Conservation (phyloP, 2,113 vertebrate species). For the Elaphurus davidianus region DNA sequence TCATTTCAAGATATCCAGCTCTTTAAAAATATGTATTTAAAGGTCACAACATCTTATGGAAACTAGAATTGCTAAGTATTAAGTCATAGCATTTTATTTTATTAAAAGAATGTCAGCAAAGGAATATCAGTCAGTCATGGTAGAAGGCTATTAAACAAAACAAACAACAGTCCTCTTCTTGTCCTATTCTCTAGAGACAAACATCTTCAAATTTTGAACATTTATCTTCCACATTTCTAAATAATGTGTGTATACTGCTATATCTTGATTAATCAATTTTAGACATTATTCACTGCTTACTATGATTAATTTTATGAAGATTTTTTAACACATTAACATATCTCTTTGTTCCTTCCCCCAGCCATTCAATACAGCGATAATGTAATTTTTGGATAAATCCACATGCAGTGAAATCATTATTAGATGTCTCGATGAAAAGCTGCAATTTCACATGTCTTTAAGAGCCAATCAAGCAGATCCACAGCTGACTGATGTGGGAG, state of each 20-base stretch:
- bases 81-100: neutral
- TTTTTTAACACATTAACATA: neutral
- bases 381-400: neutral
- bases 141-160: neutral
- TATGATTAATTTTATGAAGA: neutral
- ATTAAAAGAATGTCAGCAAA: neutral
- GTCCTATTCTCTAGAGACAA: neutral
- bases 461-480: neutral
- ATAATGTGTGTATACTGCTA: neutral
- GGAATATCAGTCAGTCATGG: neutral
- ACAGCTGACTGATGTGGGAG: neutral
- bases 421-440: neutral
- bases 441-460: neutral
- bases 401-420: neutral
- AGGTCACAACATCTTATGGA: neutral
- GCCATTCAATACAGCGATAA: neutral
- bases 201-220: neutral
- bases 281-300: neutral
- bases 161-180: neutral
- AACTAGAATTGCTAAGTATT: neutral
- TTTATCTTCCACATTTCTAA: neutral
- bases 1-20: neutral
- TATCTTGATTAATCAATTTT: neutral
- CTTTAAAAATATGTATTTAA: conserved; percentile 27
- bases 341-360: neutral